A percentile compares a stretch with the other conserved stretches of the same genome.
These are phyloP conservation scores for Heliconius ethilla DNA, from an alignment of 2,888 invertebrate genomes.

Conservation along the genomic window DNA sequence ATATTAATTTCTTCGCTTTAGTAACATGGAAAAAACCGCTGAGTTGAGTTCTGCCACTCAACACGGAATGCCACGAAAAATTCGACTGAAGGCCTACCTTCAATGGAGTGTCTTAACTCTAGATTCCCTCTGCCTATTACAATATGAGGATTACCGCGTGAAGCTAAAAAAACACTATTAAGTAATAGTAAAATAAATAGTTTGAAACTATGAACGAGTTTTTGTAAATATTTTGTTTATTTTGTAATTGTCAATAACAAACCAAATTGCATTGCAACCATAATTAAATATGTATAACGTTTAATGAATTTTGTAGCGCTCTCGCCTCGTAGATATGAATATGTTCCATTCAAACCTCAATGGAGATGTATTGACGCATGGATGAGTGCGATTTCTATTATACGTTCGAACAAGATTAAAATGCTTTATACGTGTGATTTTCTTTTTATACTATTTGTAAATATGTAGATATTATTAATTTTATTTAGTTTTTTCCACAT, in stretches of 20 bases:
- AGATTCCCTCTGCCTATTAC: too few relatives aligned
- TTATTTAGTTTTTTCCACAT: not conserved
- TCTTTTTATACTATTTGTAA: not conserved
- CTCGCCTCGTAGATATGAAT: constrained; percentile 10
- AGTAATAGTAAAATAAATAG: too few relatives aligned
- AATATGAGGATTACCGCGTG: too few relatives aligned
- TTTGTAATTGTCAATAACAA: not conserved
- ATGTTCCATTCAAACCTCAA: constrained; percentile 47
- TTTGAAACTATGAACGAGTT: too few relatives aligned
- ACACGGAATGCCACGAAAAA: too few relatives aligned
- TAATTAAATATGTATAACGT: not conserved
- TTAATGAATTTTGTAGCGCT: not conserved
- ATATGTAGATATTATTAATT: not conserved
- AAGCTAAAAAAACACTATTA: too few relatives aligned
- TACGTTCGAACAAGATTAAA: constrained; percentile 34
- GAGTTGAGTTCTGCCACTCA: too few relatives aligned
- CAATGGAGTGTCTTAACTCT: too few relatives aligned
- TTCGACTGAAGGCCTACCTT: too few relatives aligned
- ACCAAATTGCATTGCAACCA: not conserved
- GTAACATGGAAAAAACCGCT: too few relatives aligned
- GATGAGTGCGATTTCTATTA: constrained; percentile 31
- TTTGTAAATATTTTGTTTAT: not conserved
- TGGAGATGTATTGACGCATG: constrained; percentile 37
- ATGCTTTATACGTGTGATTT: constrained; percentile 14
- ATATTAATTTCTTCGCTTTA: too few relatives aligned